Percentiles rank a stretch among this genome's conserved stretches.
Conservation (phyloP, 2,888 invertebrate genomes). For the Drosophila nr. medialis region DNA sequence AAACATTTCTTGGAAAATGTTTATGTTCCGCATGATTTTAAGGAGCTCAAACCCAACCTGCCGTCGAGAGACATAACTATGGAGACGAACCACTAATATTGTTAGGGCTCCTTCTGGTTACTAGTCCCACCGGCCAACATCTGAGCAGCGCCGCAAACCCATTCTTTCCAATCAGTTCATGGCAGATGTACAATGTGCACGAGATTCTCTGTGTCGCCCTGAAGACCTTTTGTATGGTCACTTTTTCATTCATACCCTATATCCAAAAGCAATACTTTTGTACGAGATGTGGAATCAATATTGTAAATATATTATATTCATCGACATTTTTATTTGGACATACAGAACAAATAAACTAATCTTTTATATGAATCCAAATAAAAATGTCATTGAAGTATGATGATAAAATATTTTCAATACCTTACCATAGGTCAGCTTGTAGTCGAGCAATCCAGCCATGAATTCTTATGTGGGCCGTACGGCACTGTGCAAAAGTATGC, state of each 20-base stretch:
- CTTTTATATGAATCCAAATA: neutral
- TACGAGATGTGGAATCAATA: neutral
- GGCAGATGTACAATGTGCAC: constrained; percentile 48
- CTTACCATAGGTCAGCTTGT: constrained; percentile 12
- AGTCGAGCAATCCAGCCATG: constrained; percentile 19
- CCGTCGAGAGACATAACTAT: constrained; percentile 27
- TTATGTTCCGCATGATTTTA: constrained; percentile 63
- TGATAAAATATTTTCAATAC: neutral
- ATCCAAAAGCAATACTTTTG: neutral
- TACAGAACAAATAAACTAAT: neutral
- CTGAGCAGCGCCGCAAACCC: constrained; percentile 24
- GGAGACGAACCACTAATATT: constrained; percentile 47
- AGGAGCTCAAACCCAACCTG: constrained; percentile 42
- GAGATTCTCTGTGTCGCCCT: constrained; percentile 23
- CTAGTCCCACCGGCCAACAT: constrained; percentile 24
- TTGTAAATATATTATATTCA: neutral
- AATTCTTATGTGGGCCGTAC: constrained; percentile 20
- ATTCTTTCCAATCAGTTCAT: constrained; percentile 42
- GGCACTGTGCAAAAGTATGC: constrained; percentile 36
- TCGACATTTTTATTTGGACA: neutral
- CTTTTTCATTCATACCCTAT: constrained; percentile 51
- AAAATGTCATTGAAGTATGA: neutral
- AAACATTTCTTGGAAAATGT: constrained; percentile 69
- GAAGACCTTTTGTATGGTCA: constrained; percentile 55
- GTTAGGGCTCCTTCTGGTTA: constrained; percentile 39